These are phyloP conservation scores for Rhynchophorus ferrugineus DNA, from an alignment of 1,140 invertebrate species.

Conservation along the genomic window DNA sequence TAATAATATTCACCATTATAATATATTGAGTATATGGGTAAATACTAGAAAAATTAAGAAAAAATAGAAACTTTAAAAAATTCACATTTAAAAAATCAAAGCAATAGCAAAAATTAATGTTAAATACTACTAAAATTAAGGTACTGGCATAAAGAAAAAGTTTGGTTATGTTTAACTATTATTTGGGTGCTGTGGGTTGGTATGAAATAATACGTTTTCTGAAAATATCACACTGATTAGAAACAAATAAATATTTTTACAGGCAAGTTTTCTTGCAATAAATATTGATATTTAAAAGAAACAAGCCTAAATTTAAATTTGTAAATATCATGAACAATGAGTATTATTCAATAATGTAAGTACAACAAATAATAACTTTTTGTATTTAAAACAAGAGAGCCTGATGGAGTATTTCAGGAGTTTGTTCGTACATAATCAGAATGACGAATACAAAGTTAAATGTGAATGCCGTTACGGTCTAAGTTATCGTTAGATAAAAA, in stretches of 20 bases:
- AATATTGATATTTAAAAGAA: neutral
- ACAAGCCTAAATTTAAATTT: neutral
- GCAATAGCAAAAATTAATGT: slow-evolving; percentile 1
- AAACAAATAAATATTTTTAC: slow-evolving; percentile 9
- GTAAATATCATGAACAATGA: slow-evolving; percentile 2
- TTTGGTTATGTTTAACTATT: slow-evolving; percentile 31
- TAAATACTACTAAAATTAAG: slow-evolving; percentile 27
- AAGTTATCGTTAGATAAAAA: too few relatives aligned
- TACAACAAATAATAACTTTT: slow-evolving; percentile 7
- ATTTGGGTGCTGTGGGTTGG: slow-evolving; percentile 21
- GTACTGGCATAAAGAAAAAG: slow-evolving; percentile 35
- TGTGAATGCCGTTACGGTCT: too few relatives aligned
- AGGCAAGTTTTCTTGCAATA: neutral
- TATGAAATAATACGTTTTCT: slow-evolving; percentile 21
- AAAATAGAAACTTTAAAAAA: too few relatives aligned
- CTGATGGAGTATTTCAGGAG: slow-evolving; percentile 2
- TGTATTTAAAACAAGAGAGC: slow-evolving; percentile 3
- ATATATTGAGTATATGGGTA: too few relatives aligned
- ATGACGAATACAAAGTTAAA: too few relatives aligned
- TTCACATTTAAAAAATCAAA: too few relatives aligned
- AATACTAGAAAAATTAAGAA: too few relatives aligned
- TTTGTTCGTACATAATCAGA: neutral
- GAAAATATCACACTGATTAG: slow-evolving; percentile 22
- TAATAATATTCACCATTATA: too few relatives aligned
- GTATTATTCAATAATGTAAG: slow-evolving; percentile 4